These are phyloP conservation scores for Petrolisthes cinctipes DNA, from an alignment of 2,888 invertebrate species.

Conservation along the genomic window DNA sequence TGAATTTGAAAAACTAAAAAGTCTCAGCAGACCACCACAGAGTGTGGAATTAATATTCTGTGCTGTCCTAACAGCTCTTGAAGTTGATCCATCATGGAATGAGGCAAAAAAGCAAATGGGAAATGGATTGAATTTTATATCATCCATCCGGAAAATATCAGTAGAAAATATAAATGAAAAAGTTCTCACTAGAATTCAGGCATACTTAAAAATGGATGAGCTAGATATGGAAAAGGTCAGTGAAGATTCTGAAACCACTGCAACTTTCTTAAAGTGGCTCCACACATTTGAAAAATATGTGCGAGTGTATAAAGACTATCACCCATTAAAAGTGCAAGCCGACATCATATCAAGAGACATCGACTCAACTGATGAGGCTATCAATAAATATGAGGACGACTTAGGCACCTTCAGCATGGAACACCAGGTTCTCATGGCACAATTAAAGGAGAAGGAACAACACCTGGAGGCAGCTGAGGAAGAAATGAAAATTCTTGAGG, in stretches of 20 bases:
- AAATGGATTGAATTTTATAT: constrained; percentile 56
- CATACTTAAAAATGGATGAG: constrained; percentile 46
- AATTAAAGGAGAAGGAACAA: constrained; percentile 61
- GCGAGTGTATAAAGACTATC: constrained; percentile 61
- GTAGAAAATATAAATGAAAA: constrained; percentile 56
- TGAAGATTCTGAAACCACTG: constrained; percentile 41
- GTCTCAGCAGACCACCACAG: constrained; percentile 52
- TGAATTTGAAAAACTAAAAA: constrained; percentile 56
- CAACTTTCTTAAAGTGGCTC: constrained; percentile 54
- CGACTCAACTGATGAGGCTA: constrained; percentile 54
- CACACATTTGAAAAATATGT: constrained; percentile 57
- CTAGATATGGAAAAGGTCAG: constrained; percentile 31
- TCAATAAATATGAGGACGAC: constrained; percentile 55
- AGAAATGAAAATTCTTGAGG: constrained; percentile 61
- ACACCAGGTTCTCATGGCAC: constrained; percentile 58
- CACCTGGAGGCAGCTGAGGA: constrained; percentile 61
- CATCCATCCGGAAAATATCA: constrained; percentile 51
- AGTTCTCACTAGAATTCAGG: constrained; percentile 43
- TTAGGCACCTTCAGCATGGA: constrained; percentile 56
- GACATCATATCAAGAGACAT: constrained; percentile 61
- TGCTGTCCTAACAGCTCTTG: constrained; percentile 50
- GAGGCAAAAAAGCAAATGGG: constrained; percentile 64
- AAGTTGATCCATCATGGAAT: constrained; percentile 63
- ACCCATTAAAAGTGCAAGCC: constrained; percentile 62
- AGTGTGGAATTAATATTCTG: constrained; percentile 56